Evolutionary conservation across 2,797 vertebrate genomes (phyloP).

Genomic region (Hylomyscus alleni): DNA sequence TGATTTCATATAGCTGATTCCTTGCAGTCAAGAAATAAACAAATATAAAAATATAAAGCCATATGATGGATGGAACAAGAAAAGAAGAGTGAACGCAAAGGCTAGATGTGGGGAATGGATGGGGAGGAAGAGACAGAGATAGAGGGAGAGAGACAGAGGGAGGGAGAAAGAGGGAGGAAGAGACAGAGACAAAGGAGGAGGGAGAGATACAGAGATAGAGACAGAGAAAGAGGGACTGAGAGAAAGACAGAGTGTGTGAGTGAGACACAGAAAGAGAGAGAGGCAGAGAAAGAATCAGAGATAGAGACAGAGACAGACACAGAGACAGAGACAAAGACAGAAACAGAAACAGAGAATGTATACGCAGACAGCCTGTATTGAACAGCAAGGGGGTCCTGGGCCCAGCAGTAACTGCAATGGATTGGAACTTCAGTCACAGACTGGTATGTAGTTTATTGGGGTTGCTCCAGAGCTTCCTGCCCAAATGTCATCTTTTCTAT

Average conservation of each 20-base stretch:
- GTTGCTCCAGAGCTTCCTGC: neutral
- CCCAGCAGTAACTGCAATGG: neutral
- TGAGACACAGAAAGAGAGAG: neutral
- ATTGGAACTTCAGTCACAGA: neutral
- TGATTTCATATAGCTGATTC: conserved; percentile 38
- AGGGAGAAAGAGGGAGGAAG: neutral
- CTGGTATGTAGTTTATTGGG: neutral
- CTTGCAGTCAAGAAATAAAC: conserved; percentile 63
- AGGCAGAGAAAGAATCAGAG: neutral
- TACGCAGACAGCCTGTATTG: neutral
- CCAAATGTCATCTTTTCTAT: neutral
- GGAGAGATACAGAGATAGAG: neutral
- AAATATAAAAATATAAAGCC: conserved; percentile 55
- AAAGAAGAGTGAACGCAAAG: neutral
- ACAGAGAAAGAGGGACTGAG: neutral
- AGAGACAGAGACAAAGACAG: neutral
- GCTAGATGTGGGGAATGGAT: neutral
- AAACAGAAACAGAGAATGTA: no score
- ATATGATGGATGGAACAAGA: neutral
- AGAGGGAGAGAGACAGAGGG: no score
- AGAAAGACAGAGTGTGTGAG: no score
- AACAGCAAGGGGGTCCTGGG: neutral
- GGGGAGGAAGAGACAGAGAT: neutral
- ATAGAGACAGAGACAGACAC: neutral
- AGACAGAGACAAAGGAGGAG: no score